Evolutionary conservation across 2,113 vertebrate species (phyloP).

Genomic region (Cathartes aura): DNA sequence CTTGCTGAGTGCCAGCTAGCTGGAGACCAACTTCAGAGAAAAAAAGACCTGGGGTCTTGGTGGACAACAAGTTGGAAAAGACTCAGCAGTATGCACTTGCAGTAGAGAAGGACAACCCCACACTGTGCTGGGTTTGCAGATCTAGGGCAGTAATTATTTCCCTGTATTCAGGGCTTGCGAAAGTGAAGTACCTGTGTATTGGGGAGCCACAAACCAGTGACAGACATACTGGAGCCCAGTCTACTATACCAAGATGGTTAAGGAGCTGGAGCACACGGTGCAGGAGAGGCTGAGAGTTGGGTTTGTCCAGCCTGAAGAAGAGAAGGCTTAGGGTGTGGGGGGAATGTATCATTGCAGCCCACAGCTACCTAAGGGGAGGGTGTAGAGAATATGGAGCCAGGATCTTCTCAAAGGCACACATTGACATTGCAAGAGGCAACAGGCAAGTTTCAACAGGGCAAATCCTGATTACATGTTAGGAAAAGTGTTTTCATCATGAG

Average conservation of each 20-base stretch:
- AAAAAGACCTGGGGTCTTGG: neutral
- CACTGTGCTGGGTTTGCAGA: neutral
- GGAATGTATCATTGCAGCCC: neutral
- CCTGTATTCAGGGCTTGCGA: neutral
- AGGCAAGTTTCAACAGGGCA: constrained; percentile 40
- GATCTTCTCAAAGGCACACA: neutral
- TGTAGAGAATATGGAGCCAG: neutral
- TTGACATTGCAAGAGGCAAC: neutral
- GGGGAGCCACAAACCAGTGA: neutral
- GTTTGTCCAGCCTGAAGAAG: neutral
- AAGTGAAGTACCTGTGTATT: neutral
- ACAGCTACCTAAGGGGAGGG: neutral
- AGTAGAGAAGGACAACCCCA: neutral
- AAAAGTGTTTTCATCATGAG: neutral
- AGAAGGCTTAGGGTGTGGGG: neutral
- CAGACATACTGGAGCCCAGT: neutral
- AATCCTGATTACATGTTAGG: neutral
- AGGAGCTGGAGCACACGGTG: neutral
- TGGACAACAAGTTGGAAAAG: neutral
- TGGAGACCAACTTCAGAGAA: neutral
- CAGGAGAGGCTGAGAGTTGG: neutral
- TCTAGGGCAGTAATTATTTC: neutral
- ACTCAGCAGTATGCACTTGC: neutral
- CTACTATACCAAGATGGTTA: neutral
- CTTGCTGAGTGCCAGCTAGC: neutral